A percentile compares a stretch with the other conserved stretches of the same genome.
These are phyloP conservation scores for Cryptocheilus praepositus DNA, from an alignment of 2,888 invertebrate species.

Conservation along the genomic window DNA sequence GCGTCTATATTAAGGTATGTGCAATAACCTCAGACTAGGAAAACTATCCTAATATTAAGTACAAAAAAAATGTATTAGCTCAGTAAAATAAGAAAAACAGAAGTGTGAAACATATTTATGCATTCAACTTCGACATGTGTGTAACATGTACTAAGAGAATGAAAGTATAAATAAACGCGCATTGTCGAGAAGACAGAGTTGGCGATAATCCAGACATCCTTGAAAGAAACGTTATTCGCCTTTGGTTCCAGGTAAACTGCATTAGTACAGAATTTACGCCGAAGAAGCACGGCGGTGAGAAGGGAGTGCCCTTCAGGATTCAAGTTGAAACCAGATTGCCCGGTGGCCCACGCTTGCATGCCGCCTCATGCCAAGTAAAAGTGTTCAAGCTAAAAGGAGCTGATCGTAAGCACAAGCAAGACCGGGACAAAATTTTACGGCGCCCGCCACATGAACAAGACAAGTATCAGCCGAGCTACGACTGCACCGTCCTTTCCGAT, in stretches of 20 bases:
- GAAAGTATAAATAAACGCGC: not conserved
- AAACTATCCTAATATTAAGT: too few species aligned
- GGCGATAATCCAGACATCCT: not conserved
- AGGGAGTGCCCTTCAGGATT: constrained; percentile 96
- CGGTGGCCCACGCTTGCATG: constrained; percentile 84
- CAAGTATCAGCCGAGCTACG: constrained; percentile 96
- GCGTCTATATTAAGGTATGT: constrained; percentile 92
- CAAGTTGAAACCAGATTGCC: constrained; percentile 93
- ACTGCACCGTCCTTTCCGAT: constrained; percentile 94
- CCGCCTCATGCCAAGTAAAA: constrained; percentile 97
- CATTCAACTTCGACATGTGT: too few species aligned
- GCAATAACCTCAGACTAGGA: too few species aligned
- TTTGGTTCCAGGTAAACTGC: constrained; percentile 84
- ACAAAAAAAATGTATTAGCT: too few species aligned
- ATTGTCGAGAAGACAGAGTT: not conserved
- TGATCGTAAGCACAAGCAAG: constrained; percentile 97
- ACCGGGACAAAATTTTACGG: constrained; percentile 94
- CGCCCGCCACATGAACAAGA: constrained; percentile 89
- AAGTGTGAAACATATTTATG: too few species aligned
- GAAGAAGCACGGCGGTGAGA: constrained; percentile 98
- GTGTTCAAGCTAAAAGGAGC: constrained; percentile 96
- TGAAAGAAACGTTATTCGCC: not conserved
- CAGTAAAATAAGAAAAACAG: too few species aligned
- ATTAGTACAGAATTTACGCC: constrained; percentile 99
- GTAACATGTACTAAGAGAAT: too few species aligned